phyloP scores from a whole-genome alignment of 2,888 invertebrate species.

The Falcaria lacertinaria region DNA sequence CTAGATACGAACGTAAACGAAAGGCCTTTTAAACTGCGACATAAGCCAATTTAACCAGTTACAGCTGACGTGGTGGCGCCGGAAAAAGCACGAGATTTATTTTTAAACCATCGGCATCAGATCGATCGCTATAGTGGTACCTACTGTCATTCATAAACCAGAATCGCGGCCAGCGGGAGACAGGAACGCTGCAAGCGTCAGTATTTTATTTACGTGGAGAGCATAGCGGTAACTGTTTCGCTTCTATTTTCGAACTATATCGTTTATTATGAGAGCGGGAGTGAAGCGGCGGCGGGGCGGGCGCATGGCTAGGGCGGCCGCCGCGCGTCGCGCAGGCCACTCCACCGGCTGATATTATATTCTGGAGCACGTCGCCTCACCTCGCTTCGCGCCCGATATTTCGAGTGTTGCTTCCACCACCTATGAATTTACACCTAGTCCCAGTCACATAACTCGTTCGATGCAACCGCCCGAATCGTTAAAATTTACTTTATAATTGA shows the following conservation, averaged over 20 bases:
- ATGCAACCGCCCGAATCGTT: slow-evolving; percentile 67
- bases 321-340: slow-evolving; percentile 58
- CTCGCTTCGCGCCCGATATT: slow-evolving; percentile 75
- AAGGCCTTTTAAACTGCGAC: no score
- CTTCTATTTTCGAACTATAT: slow-evolving; percentile 75
- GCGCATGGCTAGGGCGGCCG: slow-evolving; percentile 38
- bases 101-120: slow-evolving; percentile 51
- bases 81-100: slow-evolving; percentile 41
- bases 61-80: slow-evolving; percentile 31
- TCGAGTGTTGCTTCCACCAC: slow-evolving; percentile 75
- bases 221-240: slow-evolving; percentile 55
- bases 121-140: slow-evolving; percentile 49
- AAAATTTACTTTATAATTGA: slow-evolving; percentile 32
- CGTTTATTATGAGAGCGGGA: slow-evolving; percentile 64
- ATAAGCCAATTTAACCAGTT: slow-evolving; percentile 4
- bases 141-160: slow-evolving; percentile 53
- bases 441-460: slow-evolving; percentile 65
- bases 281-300: slow-evolving; percentile 38
- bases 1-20: no score
- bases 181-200: slow-evolving; percentile 54
- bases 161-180: slow-evolving; percentile 52
- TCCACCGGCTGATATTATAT: slow-evolving; percentile 76
- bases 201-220: slow-evolving; percentile 72
- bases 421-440: slow-evolving; percentile 71
- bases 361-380: slow-evolving; percentile 77